Evolutionary conservation across 2,888 invertebrate species (phyloP).

Genomic region (Synanthedon vespiformis): DNA sequence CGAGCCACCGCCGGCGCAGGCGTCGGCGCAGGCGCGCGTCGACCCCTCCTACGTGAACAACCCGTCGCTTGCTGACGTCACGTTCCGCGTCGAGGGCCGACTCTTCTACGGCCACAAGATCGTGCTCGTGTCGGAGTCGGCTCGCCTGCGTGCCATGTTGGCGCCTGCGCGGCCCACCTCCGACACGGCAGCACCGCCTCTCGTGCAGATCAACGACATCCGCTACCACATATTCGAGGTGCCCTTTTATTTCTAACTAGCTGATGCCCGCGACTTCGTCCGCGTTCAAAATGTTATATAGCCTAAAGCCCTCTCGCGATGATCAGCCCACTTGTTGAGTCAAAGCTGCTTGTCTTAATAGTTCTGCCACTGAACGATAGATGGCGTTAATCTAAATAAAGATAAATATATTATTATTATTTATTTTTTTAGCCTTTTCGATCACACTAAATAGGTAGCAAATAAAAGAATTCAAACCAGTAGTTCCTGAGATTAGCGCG

Average conservation of each 20-base stretch:
- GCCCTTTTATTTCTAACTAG: conserved; percentile 4
- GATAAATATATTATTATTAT: too few species aligned
- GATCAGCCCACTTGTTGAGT: too few species aligned
- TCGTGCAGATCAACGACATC: conserved; percentile 92
- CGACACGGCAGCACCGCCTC: conserved; percentile 69
- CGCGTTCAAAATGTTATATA: too few species aligned
- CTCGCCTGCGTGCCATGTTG: conserved; percentile 87
- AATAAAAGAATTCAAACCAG: too few species aligned
- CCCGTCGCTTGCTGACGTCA: conserved; percentile 91
- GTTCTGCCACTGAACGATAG: too few species aligned
- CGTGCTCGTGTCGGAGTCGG: conserved; percentile 90
- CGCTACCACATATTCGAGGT: conserved; percentile 94
- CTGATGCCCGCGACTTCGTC: too few species aligned
- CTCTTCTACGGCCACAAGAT: conserved; percentile 95
- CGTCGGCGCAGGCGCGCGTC: conserved; percentile 80
- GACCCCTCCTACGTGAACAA: conserved; percentile 96
- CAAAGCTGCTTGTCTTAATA: too few species aligned
- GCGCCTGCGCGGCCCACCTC: conserved; percentile 44
- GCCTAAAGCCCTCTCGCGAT: too few species aligned
- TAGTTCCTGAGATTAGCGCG: too few species aligned
- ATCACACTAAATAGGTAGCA: too few species aligned
- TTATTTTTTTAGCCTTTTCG: too few species aligned
- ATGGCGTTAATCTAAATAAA: too few species aligned
- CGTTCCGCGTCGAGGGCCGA: conserved; percentile 90
- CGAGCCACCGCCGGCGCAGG: conserved; percentile 65